Evolutionary conservation across 92 coral and sea anemone genomes (phyloP).

Genomic region (Chrysogorgia sp.): DNA sequence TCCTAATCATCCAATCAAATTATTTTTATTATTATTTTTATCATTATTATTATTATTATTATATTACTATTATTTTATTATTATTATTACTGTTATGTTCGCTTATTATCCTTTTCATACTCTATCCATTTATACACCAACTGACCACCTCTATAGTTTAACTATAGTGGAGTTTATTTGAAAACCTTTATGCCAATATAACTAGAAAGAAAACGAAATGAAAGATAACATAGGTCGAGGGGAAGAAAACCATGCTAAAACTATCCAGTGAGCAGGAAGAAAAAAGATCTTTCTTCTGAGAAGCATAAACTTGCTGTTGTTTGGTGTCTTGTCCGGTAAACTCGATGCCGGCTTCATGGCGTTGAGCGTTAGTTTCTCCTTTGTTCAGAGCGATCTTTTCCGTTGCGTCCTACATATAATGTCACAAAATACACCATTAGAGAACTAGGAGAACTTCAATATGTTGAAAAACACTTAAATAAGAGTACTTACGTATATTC

Average conservation of each 20-base stretch:
- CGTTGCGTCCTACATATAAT: background rate
- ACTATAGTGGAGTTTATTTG: too few species aligned
- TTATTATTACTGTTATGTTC: too few species aligned
- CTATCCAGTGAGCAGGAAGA: slow-evolving; percentile 16
- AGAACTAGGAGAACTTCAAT: background rate
- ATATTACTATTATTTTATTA: too few species aligned
- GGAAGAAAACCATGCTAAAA: slow-evolving; percentile 7
- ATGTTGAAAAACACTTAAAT: too few species aligned
- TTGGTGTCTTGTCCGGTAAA: background rate
- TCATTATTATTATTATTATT: too few species aligned
- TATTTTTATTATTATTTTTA: too few species aligned
- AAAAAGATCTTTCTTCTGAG: background rate
- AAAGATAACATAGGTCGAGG: slow-evolving; percentile 19
- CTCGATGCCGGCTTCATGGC: background rate
- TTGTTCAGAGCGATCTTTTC: slow-evolving; percentile 19
- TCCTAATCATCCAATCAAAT: too few species aligned
- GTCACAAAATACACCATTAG: background rate
- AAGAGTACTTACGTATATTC: too few species aligned
- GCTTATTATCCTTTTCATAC: too few species aligned
- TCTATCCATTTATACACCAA: too few species aligned
- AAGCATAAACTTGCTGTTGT: background rate
- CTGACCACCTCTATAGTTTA: too few species aligned
- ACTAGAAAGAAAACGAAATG: slow-evolving; percentile 5
- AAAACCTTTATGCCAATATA: slow-evolving; percentile 1
- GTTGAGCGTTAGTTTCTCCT: background rate